phyloP scores from a whole-genome alignment of 2,797 vertebrate species.

The Chrysocyon brachyurus region DNA sequence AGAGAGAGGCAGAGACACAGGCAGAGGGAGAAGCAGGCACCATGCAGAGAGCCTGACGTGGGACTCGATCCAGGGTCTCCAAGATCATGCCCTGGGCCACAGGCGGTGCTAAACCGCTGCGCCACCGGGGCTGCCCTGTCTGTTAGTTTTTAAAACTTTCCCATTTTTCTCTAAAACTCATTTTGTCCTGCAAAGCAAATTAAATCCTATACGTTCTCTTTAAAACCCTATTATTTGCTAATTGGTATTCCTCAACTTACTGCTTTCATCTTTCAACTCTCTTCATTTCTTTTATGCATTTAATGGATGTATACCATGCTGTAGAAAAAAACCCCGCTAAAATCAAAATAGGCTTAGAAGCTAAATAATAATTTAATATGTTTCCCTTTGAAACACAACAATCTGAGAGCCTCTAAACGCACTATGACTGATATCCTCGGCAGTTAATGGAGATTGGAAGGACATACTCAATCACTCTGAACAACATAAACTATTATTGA shows the following conservation, averaged over 20 bases:
- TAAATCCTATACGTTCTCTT: background rate
- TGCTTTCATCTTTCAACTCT: constrained; percentile 10
- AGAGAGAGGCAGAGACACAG: too few relatives aligned
- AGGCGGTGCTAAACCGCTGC: too few relatives aligned
- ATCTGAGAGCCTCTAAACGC: background rate
- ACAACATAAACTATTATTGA: background rate
- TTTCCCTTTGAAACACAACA: constrained; percentile 35
- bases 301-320: background rate
- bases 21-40: too few relatives aligned
- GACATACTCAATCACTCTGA: constrained; percentile 8
- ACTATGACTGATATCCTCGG: background rate
- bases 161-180: background rate
- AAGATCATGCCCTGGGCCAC: too few relatives aligned
- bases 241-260: background rate
- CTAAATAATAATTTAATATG: constrained; percentile 40
- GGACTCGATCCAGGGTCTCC: too few relatives aligned
- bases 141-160: constrained; percentile 10
- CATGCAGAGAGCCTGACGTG: too few relatives aligned
- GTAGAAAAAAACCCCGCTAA: background rate
- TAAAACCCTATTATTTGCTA: constrained; percentile 41
- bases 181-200: constrained; percentile 21
- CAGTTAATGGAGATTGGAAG: background rate
- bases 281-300: background rate
- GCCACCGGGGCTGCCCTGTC: too few relatives aligned
- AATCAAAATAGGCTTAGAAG: constrained; percentile 37